Base-by-base conservation (phyloP, 1,140 invertebrate species). In the Lamellibrachia luymesi region DNA sequence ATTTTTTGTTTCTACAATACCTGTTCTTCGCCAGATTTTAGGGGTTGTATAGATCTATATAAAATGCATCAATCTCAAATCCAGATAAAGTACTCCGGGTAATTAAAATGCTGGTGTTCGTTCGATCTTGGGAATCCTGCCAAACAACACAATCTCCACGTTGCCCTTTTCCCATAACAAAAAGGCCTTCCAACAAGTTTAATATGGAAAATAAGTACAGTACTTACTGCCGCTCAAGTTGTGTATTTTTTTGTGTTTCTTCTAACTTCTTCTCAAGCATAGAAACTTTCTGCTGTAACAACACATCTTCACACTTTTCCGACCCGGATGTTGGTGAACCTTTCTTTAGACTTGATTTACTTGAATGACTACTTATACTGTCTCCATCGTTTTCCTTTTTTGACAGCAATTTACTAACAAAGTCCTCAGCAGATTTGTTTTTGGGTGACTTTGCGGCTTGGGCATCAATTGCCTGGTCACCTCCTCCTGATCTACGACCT, bases 191-290 rank as follows among this genome's bases (percentile, higher is more conserved):
- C 64, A 80, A 80, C 64, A 80, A 56, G 1, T 80, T 4, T 80
- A 22, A 80, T 22, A 10, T 80, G 13, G 13, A 80, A 80, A 80
- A 80, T 6, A 8, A 80, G 8, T 91, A 91, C 17, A 51, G 90
- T 92, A 96, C 97, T 97, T 96, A 98, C 97, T 98, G 97, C 97
- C 97, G 96, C 96, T 98, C 98, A 8, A 97, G 97, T 94, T 97
- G 97, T 56, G 98, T 96, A 0, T 97, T 97, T 96, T 98, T 98
- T 51, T 97, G 97, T 7, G 97, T 97, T 96, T 98, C 98, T 93
- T 98, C 98, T 7, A 98, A 95, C 94, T 97, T 97, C 92, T 98
- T 95, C 95, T 98, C 97, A 56, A 98, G 95, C 96, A 97, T 97
- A 0, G 97, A 97, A 93, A 98, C 95, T 95, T 98, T 97, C 94